Evolutionary conservation across 64 coral and sea anemone species (phyloP).

Genomic region (Montipora efflorescens): DNA sequence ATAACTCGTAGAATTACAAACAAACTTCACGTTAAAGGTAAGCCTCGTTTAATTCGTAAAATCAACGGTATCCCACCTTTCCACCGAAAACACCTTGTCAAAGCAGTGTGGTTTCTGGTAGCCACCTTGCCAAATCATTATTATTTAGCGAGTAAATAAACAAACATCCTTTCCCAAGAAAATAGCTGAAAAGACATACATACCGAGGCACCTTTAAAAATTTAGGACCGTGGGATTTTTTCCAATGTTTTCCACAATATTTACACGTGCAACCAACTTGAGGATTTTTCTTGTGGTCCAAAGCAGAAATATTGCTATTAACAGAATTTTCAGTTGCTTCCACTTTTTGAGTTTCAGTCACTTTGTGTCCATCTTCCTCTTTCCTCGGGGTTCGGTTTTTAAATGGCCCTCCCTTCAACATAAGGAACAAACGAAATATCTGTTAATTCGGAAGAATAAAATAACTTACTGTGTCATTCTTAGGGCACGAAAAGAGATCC

Average conservation of each 20-base stretch:
- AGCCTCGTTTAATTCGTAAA: no score
- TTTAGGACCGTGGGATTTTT: not conserved
- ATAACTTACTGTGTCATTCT: no score
- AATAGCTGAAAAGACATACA: not conserved
- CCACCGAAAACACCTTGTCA: no score
- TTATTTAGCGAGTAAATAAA: no score
- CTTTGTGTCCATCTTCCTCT: not conserved
- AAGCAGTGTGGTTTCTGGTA: no score
- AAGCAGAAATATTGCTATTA: not conserved
- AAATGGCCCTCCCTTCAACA: not conserved
- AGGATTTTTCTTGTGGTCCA: not conserved
- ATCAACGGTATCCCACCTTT: no score
- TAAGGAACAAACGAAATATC: not conserved
- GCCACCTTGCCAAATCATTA: no score
- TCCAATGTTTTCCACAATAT: not conserved
- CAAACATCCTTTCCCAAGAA: no score
- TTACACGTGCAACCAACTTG: not conserved
- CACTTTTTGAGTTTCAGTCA: not conserved
- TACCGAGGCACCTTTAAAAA: not conserved
- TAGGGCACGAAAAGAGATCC: no score
- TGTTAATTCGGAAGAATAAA: not conserved
- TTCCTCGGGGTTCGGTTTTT: not conserved
- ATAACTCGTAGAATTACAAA: no score
- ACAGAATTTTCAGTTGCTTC: not conserved
- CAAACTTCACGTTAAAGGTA: no score